Base-by-base conservation (phyloP, 2,113 vertebrate species). In the Butorides virescens region DNA sequence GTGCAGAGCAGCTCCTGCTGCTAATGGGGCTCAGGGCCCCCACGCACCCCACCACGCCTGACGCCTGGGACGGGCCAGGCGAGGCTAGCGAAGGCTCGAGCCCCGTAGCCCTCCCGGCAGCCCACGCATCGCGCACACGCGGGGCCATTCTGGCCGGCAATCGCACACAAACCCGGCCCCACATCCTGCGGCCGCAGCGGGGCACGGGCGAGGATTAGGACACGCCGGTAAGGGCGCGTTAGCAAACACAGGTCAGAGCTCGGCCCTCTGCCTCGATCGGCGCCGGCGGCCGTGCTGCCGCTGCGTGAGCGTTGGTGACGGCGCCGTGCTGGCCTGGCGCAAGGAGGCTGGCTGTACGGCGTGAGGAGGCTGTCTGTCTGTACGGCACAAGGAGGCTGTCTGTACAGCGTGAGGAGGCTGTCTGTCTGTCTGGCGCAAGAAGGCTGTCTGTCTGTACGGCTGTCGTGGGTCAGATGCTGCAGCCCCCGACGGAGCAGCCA, bases 91-190 rank as follows among this genome's bases (percentile, higher is more conserved):
- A 56, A 62, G 39, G 19, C n/a, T 26, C 3, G 53, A 49, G 36
- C 15, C 42, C 9, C 0, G n/a, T n/a, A n/a, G n/a, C n/a, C n/a
- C n/a, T n/a, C n/a, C n/a, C n/a, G n/a, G 2, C 42, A 68, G 67
- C 36, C 23, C 9, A 3, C 11, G 13, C 80, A 10, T 26, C 68
- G 13, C 0, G 19, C 61, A 29, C 27, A 36, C 1, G 3, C 1
- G 3, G 58, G 37, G 52, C 8, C 50, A 17, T 26, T 47, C 74
- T 25, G 34, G 42, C 14, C 50, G 13, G 34, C 4, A 22, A 26
- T 34, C 53, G 34, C 42, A 11, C 7, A 25, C 49, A 46, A 6
- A 34, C 49, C 52, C 6, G 32, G 32, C n/a, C 36, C 49, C 86
- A 46, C 13, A 1, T 8, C 29, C 37, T 13, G n/a, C 4, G n/a